These are phyloP conservation scores for Drosophila fulvimacula DNA, from an alignment of 2,888 invertebrate species.

Conservation along the genomic window DNA sequence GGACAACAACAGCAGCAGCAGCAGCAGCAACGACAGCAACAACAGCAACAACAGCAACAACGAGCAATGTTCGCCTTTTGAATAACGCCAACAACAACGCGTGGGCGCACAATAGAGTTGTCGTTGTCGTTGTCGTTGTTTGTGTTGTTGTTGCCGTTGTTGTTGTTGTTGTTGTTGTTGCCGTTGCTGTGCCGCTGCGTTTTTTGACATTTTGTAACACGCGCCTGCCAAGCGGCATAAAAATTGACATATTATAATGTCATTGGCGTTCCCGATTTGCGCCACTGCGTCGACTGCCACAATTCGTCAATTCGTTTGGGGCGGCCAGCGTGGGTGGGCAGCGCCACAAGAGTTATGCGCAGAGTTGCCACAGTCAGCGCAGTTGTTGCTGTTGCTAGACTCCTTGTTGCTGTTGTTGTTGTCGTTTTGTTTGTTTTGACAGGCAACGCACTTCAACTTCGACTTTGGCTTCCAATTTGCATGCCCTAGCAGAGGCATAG, in stretches of 20 bases:
- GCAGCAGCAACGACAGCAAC: constrained; percentile 34
- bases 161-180: constrained; percentile 36
- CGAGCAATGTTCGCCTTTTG: constrained; percentile 38
- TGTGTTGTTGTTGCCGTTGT: constrained; percentile 24
- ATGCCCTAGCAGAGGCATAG: neutral
- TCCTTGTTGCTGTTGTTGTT: constrained; percentile 4
- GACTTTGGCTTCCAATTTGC: constrained; percentile 31
- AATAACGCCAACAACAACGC: constrained; percentile 61
- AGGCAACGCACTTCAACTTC: constrained; percentile 56
- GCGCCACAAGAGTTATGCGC: constrained; percentile 21
- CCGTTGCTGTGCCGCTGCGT: constrained; percentile 65
- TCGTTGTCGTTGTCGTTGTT: constrained; percentile 42
- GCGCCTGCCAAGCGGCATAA: constrained; percentile 78
- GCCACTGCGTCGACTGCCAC: constrained; percentile 72
- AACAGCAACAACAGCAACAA: constrained; percentile 43
- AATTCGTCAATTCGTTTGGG: constrained; percentile 52
- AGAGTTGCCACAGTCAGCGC: constrained; percentile 31
- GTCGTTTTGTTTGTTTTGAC: constrained; percentile 58
- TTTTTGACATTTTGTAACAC: constrained; percentile 78
- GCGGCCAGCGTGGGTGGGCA: constrained; percentile 54
- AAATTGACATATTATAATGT: constrained; percentile 82
- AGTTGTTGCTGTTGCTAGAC: neutral
- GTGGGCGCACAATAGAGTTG: constrained; percentile 77
- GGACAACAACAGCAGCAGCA: constrained; percentile 43
- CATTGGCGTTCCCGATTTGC: constrained; percentile 77